phyloP scores from a whole-genome alignment of 2,888 invertebrate genomes.

The Dendrolimus houi region DNA sequence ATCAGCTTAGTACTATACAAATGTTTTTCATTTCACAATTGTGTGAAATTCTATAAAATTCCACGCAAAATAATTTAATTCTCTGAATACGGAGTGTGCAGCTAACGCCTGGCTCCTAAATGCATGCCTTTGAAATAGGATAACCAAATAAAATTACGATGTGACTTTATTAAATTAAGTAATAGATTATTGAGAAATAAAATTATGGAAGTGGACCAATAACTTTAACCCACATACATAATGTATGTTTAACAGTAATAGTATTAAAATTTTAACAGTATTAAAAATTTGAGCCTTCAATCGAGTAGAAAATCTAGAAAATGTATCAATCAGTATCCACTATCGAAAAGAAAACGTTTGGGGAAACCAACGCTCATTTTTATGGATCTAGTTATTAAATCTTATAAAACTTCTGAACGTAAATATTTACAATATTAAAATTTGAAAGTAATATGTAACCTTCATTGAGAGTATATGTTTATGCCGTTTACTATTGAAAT shows the following conservation, averaged over 20 bases:
- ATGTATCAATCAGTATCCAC: neutral
- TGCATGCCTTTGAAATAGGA: neutral
- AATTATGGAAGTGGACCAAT: slow-evolving; percentile 14
- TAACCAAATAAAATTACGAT: neutral
- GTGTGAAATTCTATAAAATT: too few relatives aligned
- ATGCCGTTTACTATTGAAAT: too few relatives aligned
- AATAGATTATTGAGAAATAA: slow-evolving; percentile 13
- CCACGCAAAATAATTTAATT: too few relatives aligned
- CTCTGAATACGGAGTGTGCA: too few relatives aligned
- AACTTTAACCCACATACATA: slow-evolving; percentile 5
- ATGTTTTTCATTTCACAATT: too few relatives aligned
- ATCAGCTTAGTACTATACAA: too few relatives aligned
- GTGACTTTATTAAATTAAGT: slow-evolving; percentile 12
- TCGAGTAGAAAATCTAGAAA: neutral
- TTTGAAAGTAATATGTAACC: neutral
- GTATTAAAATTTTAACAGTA: too few relatives aligned
- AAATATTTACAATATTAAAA: neutral
- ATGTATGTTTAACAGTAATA: neutral
- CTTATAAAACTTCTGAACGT: neutral
- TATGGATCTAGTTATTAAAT: neutral
- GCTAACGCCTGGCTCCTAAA: neutral
- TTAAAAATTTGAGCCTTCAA: neutral
- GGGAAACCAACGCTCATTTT: neutral
- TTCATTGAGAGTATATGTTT: too few relatives aligned
- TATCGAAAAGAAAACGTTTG: neutral